Evolutionary conservation across 2,888 invertebrate genomes (phyloP).

Genomic region (Drosophila robusta): DNA sequence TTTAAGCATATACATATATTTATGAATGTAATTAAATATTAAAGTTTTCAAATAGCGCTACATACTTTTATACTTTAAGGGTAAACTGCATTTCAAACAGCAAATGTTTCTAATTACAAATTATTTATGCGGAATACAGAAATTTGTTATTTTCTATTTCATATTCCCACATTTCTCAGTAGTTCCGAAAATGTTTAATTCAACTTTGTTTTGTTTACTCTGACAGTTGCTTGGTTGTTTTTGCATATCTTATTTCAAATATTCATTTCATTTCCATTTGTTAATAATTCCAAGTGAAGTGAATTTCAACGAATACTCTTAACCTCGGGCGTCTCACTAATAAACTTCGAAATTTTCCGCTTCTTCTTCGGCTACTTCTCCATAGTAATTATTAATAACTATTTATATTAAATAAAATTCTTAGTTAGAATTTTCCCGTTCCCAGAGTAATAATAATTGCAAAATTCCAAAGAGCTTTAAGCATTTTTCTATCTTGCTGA

Average conservation of each 20-base stretch:
- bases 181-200: too few relatives aligned
- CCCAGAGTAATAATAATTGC: conserved; percentile 48
- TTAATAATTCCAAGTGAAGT: background rate
- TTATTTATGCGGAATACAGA: too few relatives aligned
- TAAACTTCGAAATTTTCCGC: background rate
- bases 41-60: too few relatives aligned
- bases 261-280: background rate
- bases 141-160: too few relatives aligned
- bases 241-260: background rate
- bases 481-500: conserved; percentile 7
- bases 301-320: background rate
- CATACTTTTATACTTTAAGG: too few relatives aligned
- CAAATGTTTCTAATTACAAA: too few relatives aligned
- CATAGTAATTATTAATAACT: background rate
- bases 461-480: conserved; percentile 48
- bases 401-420: conserved; percentile 39
- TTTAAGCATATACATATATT: too few relatives aligned
- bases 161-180: too few relatives aligned
- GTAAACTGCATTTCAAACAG: too few relatives aligned
- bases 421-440: conserved; percentile 18
- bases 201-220: too few relatives aligned
- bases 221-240: too few relatives aligned
- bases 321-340: background rate
- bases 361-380: background rate
- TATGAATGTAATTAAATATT: too few relatives aligned